Conservation (phyloP, 2,113 vertebrate species). For the Cebidichthys violaceus region DNA sequence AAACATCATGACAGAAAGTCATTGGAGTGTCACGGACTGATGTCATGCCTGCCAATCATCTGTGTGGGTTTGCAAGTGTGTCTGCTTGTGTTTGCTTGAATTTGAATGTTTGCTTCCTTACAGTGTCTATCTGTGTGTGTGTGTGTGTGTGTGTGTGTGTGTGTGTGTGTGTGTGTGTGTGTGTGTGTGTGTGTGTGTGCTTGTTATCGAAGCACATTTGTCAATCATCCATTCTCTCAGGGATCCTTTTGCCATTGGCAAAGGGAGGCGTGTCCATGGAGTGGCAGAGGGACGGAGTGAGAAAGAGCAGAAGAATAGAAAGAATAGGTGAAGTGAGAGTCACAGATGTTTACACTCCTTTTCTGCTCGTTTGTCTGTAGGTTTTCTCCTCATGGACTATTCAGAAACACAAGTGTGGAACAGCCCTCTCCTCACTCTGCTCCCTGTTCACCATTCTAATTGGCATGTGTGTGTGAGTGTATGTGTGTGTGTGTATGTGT, state of each 20-base stretch:
- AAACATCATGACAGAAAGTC: slow-evolving; percentile 76
- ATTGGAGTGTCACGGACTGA: slow-evolving; percentile 72
- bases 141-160: background rate
- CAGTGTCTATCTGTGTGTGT: background rate
- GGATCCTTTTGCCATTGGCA: slow-evolving; percentile 50
- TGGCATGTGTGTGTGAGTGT: background rate
- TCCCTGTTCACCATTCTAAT: background rate
- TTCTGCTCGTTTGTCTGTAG: slow-evolving; percentile 30
- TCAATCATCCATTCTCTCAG: slow-evolving; percentile 58
- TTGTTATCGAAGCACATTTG: slow-evolving; percentile 39
- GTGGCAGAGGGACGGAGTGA: slow-evolving; percentile 37
- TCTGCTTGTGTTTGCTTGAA: background rate
- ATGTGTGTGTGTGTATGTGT: background rate
- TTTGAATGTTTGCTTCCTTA: background rate
- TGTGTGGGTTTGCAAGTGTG: slow-evolving; percentile 2
- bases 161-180: background rate
- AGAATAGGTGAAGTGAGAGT: slow-evolving; percentile 54
- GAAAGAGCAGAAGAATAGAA: slow-evolving; percentile 32
- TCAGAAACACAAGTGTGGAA: slow-evolving; percentile 36
- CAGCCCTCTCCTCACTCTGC: slow-evolving; percentile 28
- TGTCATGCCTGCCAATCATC: slow-evolving; percentile 76
- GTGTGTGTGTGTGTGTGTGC: background rate
- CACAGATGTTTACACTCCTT: slow-evolving; percentile 61
- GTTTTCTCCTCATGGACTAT: slow-evolving; percentile 20
- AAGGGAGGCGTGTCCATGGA: slow-evolving; percentile 54